Percentiles rank a stretch among this genome's conserved stretches.
phyloP scores from a whole-genome alignment of 2,113 vertebrate genomes.

The Tyrannus savana region DNA sequence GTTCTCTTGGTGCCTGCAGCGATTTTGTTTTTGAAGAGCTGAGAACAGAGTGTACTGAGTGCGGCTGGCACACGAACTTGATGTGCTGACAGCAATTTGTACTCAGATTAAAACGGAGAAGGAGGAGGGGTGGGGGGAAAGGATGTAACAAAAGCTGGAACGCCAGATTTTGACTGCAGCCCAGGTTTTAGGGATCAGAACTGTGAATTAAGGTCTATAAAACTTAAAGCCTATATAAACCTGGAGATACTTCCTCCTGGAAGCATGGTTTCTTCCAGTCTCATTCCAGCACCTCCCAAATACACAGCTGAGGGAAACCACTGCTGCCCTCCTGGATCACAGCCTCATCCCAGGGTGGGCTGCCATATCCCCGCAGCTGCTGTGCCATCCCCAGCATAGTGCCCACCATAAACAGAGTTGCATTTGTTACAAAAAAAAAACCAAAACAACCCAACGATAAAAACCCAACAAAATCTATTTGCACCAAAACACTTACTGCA shows the following conservation, averaged over 20 bases:
- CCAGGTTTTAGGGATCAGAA: conserved; percentile 65
- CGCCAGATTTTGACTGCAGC: conserved; percentile 58
- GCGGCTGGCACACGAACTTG: conserved; percentile 82
- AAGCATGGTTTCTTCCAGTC: conserved; percentile 24
- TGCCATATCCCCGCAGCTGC: neutral
- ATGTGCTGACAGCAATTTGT: conserved; percentile 85
- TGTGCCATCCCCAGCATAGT: neutral
- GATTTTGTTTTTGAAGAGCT: conserved; percentile 83
- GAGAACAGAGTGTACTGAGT: conserved; percentile 83
- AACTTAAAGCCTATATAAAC: neutral
- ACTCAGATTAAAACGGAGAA: conserved; percentile 77
- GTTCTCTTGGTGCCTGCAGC: conserved; percentile 81
- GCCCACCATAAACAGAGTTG: neutral
- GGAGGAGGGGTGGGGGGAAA: conserved; percentile 2
- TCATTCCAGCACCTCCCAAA: conserved; percentile 30
- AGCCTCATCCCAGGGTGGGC: neutral
- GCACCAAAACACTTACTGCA: neutral
- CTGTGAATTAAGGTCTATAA: conserved; percentile 32
- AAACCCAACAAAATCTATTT: neutral
- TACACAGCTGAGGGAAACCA: neutral
- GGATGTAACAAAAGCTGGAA: conserved; percentile 73
- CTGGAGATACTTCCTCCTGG: conserved; percentile 14
- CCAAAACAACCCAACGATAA: neutral
- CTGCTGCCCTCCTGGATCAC: neutral
- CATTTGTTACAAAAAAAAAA: neutral